A percentile compares a stretch with the other conserved stretches of the same genome.
Evolutionary conservation across 2,888 invertebrate genomes (phyloP).

Genomic region (Agrotis puta): DNA sequence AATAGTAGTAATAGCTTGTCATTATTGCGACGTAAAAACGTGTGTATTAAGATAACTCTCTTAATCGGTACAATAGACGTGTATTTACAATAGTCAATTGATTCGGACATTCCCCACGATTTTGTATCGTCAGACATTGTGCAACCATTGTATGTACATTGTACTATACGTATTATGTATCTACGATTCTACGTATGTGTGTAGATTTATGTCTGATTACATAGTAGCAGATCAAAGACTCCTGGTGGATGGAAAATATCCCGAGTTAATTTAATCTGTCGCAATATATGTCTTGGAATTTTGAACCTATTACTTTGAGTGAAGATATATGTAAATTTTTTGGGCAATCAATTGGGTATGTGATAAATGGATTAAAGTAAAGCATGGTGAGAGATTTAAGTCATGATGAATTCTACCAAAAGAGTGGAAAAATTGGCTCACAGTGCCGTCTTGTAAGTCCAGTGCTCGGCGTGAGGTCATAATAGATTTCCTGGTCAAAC

Average conservation of each 20-base stretch:
- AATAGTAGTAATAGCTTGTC: conserved; percentile 13
- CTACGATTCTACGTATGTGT: background rate
- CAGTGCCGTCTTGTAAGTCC: too few species aligned
- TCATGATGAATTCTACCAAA: background rate
- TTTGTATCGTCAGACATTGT: conserved; percentile 18
- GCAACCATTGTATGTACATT: background rate
- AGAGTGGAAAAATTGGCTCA: background rate
- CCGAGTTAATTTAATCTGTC: background rate
- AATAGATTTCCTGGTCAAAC: background rate
- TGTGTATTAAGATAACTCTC: conserved; percentile 11
- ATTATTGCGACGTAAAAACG: conserved; percentile 3
- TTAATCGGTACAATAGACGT: background rate
- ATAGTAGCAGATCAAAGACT: background rate
- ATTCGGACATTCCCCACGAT: conserved; percentile 1
- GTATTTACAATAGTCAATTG: conserved; percentile 11
- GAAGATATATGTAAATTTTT: background rate
- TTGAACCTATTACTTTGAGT: background rate
- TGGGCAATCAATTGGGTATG: background rate
- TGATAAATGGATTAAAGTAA: too few species aligned
- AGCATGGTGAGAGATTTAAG: background rate
- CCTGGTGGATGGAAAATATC: background rate
- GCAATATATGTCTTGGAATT: background rate
- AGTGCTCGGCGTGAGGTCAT: background rate
- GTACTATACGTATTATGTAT: background rate
- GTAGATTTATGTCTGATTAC: conserved; percentile 4